Conservation (phyloP, 2,888 invertebrate species). For the Ophion slaviceki region DNA sequence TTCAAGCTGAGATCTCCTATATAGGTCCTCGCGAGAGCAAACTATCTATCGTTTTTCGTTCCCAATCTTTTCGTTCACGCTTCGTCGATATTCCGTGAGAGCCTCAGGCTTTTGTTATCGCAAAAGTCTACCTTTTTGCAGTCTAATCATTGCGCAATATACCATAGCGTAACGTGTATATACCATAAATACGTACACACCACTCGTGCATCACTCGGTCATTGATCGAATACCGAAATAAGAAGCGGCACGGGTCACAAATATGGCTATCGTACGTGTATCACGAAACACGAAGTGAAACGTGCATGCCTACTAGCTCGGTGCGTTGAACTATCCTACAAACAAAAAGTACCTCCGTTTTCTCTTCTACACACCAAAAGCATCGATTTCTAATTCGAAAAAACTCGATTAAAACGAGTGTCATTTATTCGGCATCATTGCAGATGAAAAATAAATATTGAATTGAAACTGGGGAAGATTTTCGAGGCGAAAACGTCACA, state of each 20-base stretch:
- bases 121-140: not conserved
- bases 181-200: not conserved
- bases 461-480: not conserved
- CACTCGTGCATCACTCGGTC: slow-evolving; percentile 31
- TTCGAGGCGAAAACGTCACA: not conserved
- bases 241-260: slow-evolving; percentile 20
- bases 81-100: not conserved
- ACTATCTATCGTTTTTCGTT: not conserved
- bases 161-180: not conserved
- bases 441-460: not conserved
- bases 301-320: slow-evolving; percentile 19
- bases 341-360: not conserved
- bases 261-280: slow-evolving; percentile 11
- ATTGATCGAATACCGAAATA: slow-evolving; percentile 41
- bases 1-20: not conserved
- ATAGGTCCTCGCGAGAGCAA: not conserved
- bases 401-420: not conserved
- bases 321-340: not conserved
- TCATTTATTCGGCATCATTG: not conserved
- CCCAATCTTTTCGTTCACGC: not conserved
- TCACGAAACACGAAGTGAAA: slow-evolving; percentile 12
- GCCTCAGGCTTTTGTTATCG: not conserved
- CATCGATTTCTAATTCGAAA: not conserved
- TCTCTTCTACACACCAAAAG: not conserved
- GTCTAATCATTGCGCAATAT: not conserved